These are phyloP conservation scores for Donacobius atricapilla DNA, from an alignment of 2,113 vertebrate species.

Conservation along the genomic window DNA sequence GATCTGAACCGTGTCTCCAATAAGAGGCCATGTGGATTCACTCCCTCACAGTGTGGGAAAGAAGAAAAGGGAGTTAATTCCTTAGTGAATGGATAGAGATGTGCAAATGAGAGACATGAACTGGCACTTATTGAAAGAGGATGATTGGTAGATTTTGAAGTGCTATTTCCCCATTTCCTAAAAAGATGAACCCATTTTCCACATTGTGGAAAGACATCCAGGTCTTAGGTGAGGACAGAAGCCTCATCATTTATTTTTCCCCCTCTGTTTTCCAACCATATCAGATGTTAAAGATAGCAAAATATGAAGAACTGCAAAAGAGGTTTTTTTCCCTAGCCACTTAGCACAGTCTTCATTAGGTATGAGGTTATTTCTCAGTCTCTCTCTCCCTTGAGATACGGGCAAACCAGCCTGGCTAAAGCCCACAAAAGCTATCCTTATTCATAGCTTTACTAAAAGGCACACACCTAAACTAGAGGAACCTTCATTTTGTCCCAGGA, in stretches of 20 bases:
- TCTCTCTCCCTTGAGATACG: background rate
- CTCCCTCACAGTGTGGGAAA: background rate
- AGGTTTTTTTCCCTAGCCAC: background rate
- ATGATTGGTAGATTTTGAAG: background rate
- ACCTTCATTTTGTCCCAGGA: background rate
- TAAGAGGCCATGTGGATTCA: background rate
- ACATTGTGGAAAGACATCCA: background rate
- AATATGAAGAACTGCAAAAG: background rate
- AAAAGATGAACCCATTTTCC: background rate
- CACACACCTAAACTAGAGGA: background rate
- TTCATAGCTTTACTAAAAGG: background rate
- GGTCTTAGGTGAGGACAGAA: background rate
- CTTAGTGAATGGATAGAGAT: background rate
- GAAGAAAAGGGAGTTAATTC: background rate
- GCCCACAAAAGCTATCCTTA: background rate
- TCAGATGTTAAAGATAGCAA: background rate
- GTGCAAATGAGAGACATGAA: background rate
- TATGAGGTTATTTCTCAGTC: background rate
- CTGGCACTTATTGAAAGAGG: background rate
- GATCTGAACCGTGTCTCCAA: background rate
- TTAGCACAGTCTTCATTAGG: background rate
- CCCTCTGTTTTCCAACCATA: background rate
- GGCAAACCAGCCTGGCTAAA: background rate
- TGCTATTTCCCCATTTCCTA: background rate
- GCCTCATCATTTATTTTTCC: background rate